Conservation (phyloP, 1,140 invertebrate genomes). For the Meloidogyne exigua region DNA sequence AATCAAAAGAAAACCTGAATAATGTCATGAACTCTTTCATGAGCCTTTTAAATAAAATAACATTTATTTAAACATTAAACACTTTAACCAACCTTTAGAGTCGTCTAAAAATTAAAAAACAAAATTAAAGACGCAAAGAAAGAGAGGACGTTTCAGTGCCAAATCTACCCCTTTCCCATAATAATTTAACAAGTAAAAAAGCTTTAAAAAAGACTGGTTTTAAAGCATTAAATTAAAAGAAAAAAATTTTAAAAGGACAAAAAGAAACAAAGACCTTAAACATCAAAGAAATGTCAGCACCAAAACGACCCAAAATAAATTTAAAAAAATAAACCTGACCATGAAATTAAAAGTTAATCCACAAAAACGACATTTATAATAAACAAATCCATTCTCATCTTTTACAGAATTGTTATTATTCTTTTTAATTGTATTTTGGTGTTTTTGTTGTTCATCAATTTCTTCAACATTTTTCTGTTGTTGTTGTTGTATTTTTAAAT, state of each 20-base stretch:
- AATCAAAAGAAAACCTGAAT: slow-evolving; percentile 42
- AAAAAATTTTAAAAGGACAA: no score
- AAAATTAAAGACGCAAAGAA: background rate
- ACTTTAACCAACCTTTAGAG: slow-evolving; percentile 40
- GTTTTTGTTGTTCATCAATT: background rate
- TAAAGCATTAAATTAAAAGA: no score
- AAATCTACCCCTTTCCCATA: background rate
- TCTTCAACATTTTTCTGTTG: background rate
- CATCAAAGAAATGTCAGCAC: no score
- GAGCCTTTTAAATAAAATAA: slow-evolving; percentile 32
- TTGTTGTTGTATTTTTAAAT: background rate
- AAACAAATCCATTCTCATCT: slow-evolving; percentile 53
- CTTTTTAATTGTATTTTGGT: background rate
- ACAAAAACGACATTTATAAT: slow-evolving; percentile 62
- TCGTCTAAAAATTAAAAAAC: slow-evolving; percentile 38
- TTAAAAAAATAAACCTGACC: slow-evolving; percentile 14
- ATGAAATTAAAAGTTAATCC: slow-evolving; percentile 63
- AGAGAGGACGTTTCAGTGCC: background rate
- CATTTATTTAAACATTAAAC: no score
- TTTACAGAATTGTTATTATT: slow-evolving; percentile 29
- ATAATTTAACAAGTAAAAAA: no score
- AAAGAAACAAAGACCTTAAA: no score
- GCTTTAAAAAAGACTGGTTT: no score
- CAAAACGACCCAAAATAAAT: no score
- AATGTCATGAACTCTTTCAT: slow-evolving; percentile 61